A percentile compares a stretch with the other conserved stretches of the same genome.
phyloP scores from a whole-genome alignment of 1,140 invertebrate genomes.

The Dinothrombium tinctorium region DNA sequence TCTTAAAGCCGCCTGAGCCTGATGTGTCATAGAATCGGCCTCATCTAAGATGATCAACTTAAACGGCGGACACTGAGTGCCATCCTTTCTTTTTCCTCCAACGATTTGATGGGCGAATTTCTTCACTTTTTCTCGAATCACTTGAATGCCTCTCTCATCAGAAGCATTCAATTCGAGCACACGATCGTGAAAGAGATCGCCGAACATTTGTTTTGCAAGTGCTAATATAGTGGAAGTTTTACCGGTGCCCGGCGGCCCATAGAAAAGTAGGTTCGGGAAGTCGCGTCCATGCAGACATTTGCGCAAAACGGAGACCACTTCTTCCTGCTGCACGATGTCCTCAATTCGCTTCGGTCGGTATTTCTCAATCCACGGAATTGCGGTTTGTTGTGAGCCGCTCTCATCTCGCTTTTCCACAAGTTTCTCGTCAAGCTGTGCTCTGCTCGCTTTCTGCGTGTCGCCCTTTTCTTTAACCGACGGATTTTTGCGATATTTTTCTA shows the following conservation, averaged over 20 bases:
- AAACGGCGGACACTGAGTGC: constrained; percentile 42
- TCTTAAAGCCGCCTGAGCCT: constrained; percentile 42
- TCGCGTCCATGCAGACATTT: constrained; percentile 47
- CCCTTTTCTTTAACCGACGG: no score
- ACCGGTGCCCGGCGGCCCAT: constrained; percentile 96
- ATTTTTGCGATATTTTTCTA: no score
- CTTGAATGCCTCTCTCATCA: constrained; percentile 93
- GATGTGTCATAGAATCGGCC: constrained; percentile 86
- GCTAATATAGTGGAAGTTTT: constrained; percentile 97
- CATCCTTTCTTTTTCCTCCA: background rate
- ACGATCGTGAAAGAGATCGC: constrained; percentile 19
- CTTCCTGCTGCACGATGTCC: constrained; percentile 86
- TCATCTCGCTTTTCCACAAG: no score
- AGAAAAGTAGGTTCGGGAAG: constrained; percentile 86
- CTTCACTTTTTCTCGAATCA: constrained; percentile 46
- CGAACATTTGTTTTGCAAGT: constrained; percentile 59
- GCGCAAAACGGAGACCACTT: constrained; percentile 75
- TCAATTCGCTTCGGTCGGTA: constrained; percentile 67
- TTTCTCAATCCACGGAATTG: constrained; percentile 13
- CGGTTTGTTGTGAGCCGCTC: no score
- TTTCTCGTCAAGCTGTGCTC: no score
- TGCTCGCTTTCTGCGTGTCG: no score
- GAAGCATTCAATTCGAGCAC: constrained; percentile 81
- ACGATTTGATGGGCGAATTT: constrained; percentile 54
- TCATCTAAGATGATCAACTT: constrained; percentile 96